Percentiles rank a stretch among this genome's conserved stretches.
phyloP scores from a whole-genome alignment of 1,140 invertebrate species.

The Achroia grisella region DNA sequence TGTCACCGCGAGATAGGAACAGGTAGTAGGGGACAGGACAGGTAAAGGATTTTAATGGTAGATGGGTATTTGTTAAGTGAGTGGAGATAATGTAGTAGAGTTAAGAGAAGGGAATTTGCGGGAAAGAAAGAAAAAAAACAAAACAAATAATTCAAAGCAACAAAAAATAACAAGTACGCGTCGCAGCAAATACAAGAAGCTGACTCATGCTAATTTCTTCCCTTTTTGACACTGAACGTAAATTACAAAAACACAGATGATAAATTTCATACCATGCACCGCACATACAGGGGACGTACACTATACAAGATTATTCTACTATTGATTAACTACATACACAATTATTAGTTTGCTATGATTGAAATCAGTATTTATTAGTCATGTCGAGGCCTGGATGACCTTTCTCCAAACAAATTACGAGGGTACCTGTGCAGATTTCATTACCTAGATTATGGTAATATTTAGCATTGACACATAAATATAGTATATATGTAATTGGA shows the following conservation, averaged over 20 bases:
- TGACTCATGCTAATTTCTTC: constrained; percentile 31
- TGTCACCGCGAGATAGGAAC: constrained; percentile 16
- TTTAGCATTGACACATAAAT: too few species aligned
- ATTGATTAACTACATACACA: too few species aligned
- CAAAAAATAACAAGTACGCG: constrained; percentile 50
- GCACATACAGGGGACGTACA: constrained; percentile 21
- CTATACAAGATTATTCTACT: neutral
- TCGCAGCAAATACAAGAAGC: constrained; percentile 58
- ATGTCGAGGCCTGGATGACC: too few species aligned
- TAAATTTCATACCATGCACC: constrained; percentile 16
- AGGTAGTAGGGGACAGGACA: constrained; percentile 16
- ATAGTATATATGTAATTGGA: too few species aligned
- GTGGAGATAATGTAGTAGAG: neutral
- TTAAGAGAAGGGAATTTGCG: constrained; percentile 4
- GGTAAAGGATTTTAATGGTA: constrained; percentile 3
- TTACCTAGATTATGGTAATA: too few species aligned
- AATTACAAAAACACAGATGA: constrained; percentile 45
- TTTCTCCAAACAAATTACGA: too few species aligned
- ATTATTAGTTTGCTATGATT: too few species aligned
- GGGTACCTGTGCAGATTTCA: too few species aligned
- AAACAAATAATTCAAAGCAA: constrained; percentile 64
- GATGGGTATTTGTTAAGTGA: neutral
- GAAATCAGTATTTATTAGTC: too few species aligned
- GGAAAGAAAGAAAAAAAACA: constrained; percentile 36
- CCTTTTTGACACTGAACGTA: constrained; percentile 19